Percentiles rank a stretch among this genome's conserved stretches.
Evolutionary conservation across 2,888 invertebrate genomes (phyloP).

Genomic region (Dasysyrphus albostriatus): DNA sequence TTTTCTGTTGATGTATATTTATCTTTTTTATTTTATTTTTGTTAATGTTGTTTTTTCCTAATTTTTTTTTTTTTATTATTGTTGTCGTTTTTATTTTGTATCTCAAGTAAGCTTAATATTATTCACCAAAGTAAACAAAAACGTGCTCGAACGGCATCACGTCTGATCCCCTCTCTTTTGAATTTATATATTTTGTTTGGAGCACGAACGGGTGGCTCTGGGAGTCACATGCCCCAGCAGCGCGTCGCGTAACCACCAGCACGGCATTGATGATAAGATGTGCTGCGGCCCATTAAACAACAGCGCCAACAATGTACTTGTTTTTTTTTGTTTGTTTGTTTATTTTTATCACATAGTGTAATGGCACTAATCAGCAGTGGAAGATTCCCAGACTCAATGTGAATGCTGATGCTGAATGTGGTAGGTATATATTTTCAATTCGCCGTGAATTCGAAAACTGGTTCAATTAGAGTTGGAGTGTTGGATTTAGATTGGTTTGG

Average conservation of each 20-base stretch:
- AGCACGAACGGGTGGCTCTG: conserved; percentile 35
- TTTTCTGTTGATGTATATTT: conserved; percentile 26
- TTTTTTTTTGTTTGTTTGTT: conserved; percentile 8
- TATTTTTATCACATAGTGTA: conserved; percentile 35
- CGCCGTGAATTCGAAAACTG: conserved; percentile 58
- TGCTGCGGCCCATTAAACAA: conserved; percentile 68
- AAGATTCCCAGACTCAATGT: conserved; percentile 66
- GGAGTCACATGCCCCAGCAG: conserved; percentile 56
- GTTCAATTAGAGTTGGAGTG: conserved; percentile 54
- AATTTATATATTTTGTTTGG: conserved; percentile 8
- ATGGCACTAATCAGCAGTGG: conserved; percentile 63
- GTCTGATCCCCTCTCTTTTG: conserved; percentile 48
- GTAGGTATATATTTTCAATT: conserved; percentile 56
- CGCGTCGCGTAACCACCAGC: conserved; percentile 62
- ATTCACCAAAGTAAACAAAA: conserved; percentile 74
- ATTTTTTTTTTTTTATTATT: conserved; percentile 21
- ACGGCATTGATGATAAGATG: conserved; percentile 73
- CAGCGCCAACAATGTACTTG: conserved; percentile 56
- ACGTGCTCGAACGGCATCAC: conserved; percentile 71
- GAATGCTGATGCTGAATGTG: neutral
- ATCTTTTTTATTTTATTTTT: conserved; percentile 9
- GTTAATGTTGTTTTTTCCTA: conserved; percentile 25
- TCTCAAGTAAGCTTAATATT: conserved; percentile 61
- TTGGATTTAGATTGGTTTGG: neutral
- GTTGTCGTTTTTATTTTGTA: conserved; percentile 50